Base-by-base conservation (phyloP, 2,797 vertebrate genomes). In the Takifugu rubripes region DNA sequence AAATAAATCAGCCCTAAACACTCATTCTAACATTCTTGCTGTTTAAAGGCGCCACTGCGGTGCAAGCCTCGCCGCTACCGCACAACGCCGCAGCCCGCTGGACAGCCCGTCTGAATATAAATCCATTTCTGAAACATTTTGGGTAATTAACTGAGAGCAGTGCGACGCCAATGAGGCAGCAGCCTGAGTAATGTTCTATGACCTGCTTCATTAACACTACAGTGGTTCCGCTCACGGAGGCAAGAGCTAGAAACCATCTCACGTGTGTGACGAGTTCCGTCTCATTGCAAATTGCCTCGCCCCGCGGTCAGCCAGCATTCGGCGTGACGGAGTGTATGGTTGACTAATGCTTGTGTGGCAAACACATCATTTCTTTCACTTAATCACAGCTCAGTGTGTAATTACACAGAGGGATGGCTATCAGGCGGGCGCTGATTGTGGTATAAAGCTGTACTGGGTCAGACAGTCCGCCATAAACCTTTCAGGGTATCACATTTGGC, bases 331-430 rank as follows among this genome's bases (percentile, higher is more conserved):
- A 10, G 3, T 14, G 36, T 62, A 75, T 50, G 59, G 70, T 61
- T 73, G 59, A 66, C 64, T 69, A 77, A 84, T 78, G 64, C 63
- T 68, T 72, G 62, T 67, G 69, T 57, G 70, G 66, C 75, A 83
- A 87, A 86, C 73, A 83, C 51, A 52, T 64, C 46, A 61, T 74
- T 78, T 74, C 51, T 78, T 83, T 74, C 64, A 84, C 76, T 86
- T 68, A 78, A 72, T 74, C 56, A 59, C 66, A 69, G 74, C 67
- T 74, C 62, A 66, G 59, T 55, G 64, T 70, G 61, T 78, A 84
- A 85, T 84, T 85, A 86, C 81, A 77, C 78, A 59, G 56, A 79
- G 70, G 71, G 61, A 72, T 66, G 52, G 72, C 75, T 73, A 67
- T 82, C 74, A 70, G 49, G 59, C 54, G 40, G 48, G 50, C 58